phyloP scores from a whole-genome alignment of 1,140 invertebrate species.

The Procambarus clarkii region DNA sequence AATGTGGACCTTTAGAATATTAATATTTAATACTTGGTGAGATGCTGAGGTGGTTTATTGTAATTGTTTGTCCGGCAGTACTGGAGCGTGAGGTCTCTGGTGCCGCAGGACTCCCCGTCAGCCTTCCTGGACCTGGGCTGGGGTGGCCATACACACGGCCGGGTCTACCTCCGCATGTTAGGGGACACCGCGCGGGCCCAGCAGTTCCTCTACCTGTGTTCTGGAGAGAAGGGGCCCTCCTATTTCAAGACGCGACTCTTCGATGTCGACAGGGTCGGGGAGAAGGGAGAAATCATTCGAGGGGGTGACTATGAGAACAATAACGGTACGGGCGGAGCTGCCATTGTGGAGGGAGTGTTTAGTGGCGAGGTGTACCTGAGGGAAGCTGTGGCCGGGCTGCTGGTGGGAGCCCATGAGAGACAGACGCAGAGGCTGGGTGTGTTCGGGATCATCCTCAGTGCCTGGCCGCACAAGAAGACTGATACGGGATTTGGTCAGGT shows the following conservation, averaged over 20 bases:
- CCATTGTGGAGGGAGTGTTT: neutral
- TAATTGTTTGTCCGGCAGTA: constrained; percentile 27
- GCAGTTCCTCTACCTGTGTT: constrained; percentile 45
- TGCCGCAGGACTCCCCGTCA: constrained; percentile 14
- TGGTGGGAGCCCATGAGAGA: constrained; percentile 29
- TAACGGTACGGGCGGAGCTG: constrained; percentile 36
- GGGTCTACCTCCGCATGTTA: constrained; percentile 14
- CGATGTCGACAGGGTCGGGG: constrained; percentile 27
- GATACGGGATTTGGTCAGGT: constrained; percentile 32
- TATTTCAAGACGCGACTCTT: constrained; percentile 31
- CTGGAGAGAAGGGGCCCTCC: constrained; percentile 39
- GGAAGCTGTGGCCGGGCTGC: constrained; percentile 16
- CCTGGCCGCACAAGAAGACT: constrained; percentile 35
- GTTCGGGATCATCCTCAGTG: constrained; percentile 24
- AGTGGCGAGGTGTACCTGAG: constrained; percentile 17
- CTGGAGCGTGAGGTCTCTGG: constrained; percentile 23
- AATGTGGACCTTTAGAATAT: too few relatives aligned
- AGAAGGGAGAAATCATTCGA: constrained; percentile 26
- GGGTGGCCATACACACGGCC: constrained; percentile 34
- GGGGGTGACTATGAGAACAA: constrained; percentile 46
- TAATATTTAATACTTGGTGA: too few relatives aligned
- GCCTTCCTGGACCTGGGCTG: constrained; percentile 56
- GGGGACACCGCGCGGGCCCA: constrained; percentile 3
- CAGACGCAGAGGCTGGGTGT: constrained; percentile 24
- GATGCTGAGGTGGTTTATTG: neutral